Conservation (phyloP, 1,140 invertebrate genomes). For the Pissodes strobi region DNA sequence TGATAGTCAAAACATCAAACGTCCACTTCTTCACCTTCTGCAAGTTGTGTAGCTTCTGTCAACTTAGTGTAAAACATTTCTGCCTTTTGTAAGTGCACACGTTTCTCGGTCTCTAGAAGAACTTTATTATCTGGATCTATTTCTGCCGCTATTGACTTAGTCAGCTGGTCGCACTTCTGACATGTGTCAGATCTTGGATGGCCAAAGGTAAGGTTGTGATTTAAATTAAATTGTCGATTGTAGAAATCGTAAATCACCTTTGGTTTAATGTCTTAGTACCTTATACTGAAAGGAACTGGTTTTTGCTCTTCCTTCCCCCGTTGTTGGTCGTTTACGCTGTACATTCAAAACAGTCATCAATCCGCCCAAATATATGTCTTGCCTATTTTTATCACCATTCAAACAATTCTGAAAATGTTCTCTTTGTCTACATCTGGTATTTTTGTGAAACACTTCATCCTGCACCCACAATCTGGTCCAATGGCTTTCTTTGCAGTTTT, state of each 20-base stretch:
- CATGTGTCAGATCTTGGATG: conserved; percentile 7
- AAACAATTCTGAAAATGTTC: not conserved
- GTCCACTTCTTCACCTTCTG: conserved; percentile 3
- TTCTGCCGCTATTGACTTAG: not conserved
- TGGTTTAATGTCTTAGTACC: conserved; percentile 2
- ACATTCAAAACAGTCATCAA: not conserved
- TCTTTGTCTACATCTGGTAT: not conserved
- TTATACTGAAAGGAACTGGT: not conserved
- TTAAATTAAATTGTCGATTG: conserved; percentile 14
- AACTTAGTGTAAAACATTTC: conserved; percentile 16
- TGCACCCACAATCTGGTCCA: not conserved
- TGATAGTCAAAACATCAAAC: conserved; percentile 30
- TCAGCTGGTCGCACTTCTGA: conserved; percentile 5
- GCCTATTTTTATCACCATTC: not conserved
- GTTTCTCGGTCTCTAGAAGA: not conserved
- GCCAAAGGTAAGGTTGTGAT: conserved; percentile 11
- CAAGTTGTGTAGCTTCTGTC: conserved; percentile 22
- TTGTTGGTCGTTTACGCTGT: not conserved
- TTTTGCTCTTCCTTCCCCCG: not conserved
- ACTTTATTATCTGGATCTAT: conserved; percentile 3
- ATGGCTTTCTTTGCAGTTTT: not conserved
- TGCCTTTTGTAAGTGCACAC: conserved; percentile 3
- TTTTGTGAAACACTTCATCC: not conserved
- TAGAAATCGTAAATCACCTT: conserved; percentile 24
- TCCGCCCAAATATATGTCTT: conserved; percentile 2